Base-by-base conservation (phyloP, 2,888 invertebrate species). In the Willowsia nigromaculata region DNA sequence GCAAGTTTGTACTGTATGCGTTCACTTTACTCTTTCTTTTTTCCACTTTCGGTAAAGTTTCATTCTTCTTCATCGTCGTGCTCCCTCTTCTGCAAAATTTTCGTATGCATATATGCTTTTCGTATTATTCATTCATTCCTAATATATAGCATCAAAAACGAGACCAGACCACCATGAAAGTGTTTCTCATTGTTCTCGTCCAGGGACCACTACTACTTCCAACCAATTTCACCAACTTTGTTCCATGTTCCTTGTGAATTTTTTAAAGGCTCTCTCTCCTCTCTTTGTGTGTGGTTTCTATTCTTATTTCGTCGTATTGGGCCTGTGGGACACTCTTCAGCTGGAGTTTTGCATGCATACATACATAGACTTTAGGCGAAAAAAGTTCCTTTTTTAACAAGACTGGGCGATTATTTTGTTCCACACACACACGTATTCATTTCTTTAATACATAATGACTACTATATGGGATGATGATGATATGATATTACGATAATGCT, bases 141-240 rank as follows among this genome's bases (percentile, higher is more conserved):
- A 3, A 40, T 9, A 40, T n/a, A n/a, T n/a, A 40, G 40, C 9
- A 40, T 9, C 9, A 37, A 18, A 33, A 3, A n/a, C 9, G 0
- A 18, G 25, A 22, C 43, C 15, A 80, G 88, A 88, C 88, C 88
- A 88, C 88, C 88, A 88, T 88, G 88, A 88, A 83, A 83, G 88
- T 62, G 88, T 74, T 80, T 81, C 62, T 74, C 82, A 65, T 65
- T 82, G 65, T 65, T 82, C 82, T 82, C 62, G 50, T 50, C 71
- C 71, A 71, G 83, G 83, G 83, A 83, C 83, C 62, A 47, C 53
- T 78, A 74, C 71, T 40, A 6, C 30, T 25, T 13, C 18, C 59
- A 18, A 11, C 43, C 59, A 40, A 59, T 59, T 76, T 43, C 43
- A 50, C 22, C 76, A n/a, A n/a, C 30, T 76, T 76, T 22, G 15